phyloP scores from a whole-genome alignment of 1,140 invertebrate species.

The Dendroctonus valens region DNA sequence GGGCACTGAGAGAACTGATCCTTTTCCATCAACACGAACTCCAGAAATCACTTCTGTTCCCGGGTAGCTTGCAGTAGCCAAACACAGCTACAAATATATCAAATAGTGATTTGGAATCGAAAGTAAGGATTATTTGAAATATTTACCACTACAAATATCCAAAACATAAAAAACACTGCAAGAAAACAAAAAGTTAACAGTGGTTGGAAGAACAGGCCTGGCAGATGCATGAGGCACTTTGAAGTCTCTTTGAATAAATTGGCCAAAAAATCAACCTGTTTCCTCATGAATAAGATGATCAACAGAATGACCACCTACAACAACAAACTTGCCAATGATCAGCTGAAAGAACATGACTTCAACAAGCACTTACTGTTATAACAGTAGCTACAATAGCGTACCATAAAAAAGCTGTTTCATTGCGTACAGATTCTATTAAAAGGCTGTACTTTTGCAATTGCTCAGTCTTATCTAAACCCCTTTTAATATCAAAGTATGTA shows the following conservation, averaged over 20 bases:
- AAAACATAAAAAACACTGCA: slow-evolving; percentile 78
- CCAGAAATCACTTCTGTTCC: slow-evolving; percentile 38
- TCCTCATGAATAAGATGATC: slow-evolving; percentile 75
- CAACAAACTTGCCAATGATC: neutral
- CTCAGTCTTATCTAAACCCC: slow-evolving; percentile 62
- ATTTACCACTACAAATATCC: slow-evolving; percentile 78
- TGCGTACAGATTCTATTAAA: slow-evolving; percentile 69
- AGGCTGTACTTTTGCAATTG: slow-evolving; percentile 50
- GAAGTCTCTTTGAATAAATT: slow-evolving; percentile 85
- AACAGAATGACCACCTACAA: slow-evolving; percentile 77
- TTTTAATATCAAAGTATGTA: slow-evolving; percentile 78
- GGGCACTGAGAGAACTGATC: neutral
- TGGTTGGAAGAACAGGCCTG: slow-evolving; percentile 84
- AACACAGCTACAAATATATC: slow-evolving; percentile 53
- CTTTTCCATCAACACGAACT: slow-evolving; percentile 10
- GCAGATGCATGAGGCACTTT: slow-evolving; percentile 77
- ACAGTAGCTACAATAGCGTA: slow-evolving; percentile 87
- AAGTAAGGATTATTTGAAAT: slow-evolving; percentile 2
- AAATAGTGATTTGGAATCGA: neutral
- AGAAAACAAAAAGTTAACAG: slow-evolving; percentile 80
- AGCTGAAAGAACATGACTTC: neutral
- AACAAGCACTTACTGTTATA: slow-evolving; percentile 66
- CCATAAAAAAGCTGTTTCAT: slow-evolving; percentile 80
- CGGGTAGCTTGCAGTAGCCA: slow-evolving; percentile 57
- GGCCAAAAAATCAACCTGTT: slow-evolving; percentile 75